A percentile compares a stretch with the other conserved stretches of the same genome.
phyloP scores from a whole-genome alignment of 2,113 vertebrate species.

The Lontra canadensis region DNA sequence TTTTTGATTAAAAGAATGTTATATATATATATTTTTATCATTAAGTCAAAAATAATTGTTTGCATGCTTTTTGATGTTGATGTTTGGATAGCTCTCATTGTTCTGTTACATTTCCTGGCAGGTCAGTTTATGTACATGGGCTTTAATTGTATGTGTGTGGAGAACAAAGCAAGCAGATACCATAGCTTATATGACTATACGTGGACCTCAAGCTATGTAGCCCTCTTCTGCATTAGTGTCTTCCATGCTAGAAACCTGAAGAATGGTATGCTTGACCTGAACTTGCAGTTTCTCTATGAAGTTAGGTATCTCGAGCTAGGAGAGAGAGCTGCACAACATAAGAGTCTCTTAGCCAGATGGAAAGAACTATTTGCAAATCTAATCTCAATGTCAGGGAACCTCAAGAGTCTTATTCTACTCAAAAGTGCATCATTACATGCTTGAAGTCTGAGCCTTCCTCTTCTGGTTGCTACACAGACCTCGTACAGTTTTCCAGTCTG shows the following conservation, averaged over 20 bases:
- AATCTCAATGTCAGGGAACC: neutral
- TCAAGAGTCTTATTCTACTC: neutral
- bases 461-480: neutral
- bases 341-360: neutral
- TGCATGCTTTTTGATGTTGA: neutral
- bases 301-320: neutral
- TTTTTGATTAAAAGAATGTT: neutral
- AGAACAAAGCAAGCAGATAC: neutral
- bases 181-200: rapidly evolving
- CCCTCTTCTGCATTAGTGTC: neutral
- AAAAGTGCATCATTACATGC: neutral
- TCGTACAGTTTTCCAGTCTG: neutral
- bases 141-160: neutral
- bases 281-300: neutral
- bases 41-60: neutral
- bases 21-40: no score
- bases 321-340: no score
- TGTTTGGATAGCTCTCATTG: neutral
- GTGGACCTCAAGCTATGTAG: neutral
- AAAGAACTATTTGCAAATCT: neutral
- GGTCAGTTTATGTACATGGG: neutral
- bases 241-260: neutral
- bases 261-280: neutral
- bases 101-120: neutral
- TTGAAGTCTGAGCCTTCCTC: neutral